These are phyloP conservation scores for Lordiphosa andalusiaca DNA, from an alignment of 2,888 invertebrate genomes.

Conservation along the genomic window DNA sequence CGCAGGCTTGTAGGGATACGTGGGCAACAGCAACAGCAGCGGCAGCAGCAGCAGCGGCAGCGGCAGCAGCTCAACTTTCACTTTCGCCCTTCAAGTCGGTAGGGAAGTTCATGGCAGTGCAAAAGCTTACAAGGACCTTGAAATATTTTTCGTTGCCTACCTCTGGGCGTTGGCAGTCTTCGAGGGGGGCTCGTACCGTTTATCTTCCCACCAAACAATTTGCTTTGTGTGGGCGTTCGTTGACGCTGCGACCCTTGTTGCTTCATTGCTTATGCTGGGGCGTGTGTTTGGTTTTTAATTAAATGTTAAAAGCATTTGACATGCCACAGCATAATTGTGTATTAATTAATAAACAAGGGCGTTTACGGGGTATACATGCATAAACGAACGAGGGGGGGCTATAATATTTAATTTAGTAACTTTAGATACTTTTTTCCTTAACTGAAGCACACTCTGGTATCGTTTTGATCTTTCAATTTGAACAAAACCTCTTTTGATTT, in stretches of 20 bases:
- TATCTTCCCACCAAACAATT: no score
- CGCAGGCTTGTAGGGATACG: conserved; percentile 20
- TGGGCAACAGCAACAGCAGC: conserved; percentile 15
- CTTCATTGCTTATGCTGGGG: conserved; percentile 33
- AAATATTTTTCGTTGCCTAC: conserved; percentile 36
- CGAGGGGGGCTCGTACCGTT: conserved; percentile 2
- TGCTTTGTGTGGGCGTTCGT: neutral
- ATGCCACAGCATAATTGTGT: conserved; percentile 37
- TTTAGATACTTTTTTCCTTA: no score
- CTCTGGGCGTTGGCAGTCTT: conserved; percentile 48
- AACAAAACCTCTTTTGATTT: no score
- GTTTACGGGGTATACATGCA: no score
- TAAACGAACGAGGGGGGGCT: conserved; percentile 3
- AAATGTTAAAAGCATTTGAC: conserved; percentile 39
- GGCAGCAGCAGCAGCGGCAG: no score
- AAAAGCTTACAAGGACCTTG: conserved; percentile 52
- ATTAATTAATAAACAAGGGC: conserved; percentile 29
- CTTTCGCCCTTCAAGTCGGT: conserved; percentile 41
- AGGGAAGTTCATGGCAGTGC: conserved; percentile 59
- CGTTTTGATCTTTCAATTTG: no score
- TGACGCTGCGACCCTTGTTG: conserved; percentile 14
- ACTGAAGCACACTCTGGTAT: no score
- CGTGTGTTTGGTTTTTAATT: conserved; percentile 31
- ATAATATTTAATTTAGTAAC: neutral
- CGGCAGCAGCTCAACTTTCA: conserved; percentile 43